Conservation (phyloP, 2,113 vertebrate species). For the Vulpes vulpes region DNA sequence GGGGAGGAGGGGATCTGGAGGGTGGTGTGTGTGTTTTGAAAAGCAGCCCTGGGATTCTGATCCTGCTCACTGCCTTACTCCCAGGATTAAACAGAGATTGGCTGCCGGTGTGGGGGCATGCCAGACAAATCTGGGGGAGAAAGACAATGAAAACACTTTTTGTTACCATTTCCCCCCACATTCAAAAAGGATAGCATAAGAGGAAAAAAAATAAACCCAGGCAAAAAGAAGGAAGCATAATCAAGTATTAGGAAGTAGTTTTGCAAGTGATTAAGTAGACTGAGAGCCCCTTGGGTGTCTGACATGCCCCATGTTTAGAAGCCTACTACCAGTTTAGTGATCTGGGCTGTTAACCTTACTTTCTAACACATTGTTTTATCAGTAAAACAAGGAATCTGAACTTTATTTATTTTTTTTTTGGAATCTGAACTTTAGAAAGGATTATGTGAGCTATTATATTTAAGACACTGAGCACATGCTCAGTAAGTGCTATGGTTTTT, state of each 20-base stretch:
- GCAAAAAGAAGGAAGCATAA: background rate
- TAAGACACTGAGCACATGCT: background rate
- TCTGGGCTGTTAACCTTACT: background rate
- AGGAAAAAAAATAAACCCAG: background rate
- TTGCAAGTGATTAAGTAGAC: background rate
- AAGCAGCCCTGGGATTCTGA: conserved; percentile 3
- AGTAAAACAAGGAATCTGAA: conserved; percentile 26
- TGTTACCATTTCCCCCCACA: conserved; percentile 21
- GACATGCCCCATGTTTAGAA: background rate
- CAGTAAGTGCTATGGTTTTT: background rate
- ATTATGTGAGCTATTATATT: background rate
- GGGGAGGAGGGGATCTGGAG: background rate
- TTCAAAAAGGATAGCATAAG: background rate
- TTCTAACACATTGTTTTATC: background rate
- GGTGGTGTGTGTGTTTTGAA: background rate
- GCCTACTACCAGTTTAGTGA: background rate
- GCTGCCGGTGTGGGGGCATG: background rate
- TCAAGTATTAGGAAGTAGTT: background rate
- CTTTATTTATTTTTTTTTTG: no score
- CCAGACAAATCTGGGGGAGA: background rate
- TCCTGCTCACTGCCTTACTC: background rate
- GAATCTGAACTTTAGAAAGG: background rate
- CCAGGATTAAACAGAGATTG: background rate
- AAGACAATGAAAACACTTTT: background rate
- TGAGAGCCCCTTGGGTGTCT: background rate